Evolutionary conservation across 2,113 vertebrate species (phyloP).

Genomic region (Aix galericulata): DNA sequence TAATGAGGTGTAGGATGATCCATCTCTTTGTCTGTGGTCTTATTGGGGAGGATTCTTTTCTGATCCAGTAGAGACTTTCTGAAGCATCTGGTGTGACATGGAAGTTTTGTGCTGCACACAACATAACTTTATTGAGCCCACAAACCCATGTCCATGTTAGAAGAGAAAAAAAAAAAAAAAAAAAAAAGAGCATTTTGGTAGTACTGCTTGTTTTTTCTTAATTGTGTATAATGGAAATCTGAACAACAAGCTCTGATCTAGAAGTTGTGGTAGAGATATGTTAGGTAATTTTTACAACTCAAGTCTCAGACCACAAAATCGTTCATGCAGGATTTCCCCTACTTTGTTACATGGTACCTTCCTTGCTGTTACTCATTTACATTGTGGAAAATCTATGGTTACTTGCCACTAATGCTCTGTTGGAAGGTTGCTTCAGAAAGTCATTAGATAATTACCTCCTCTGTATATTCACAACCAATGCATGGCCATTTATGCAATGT

Average conservation of each 20-base stretch:
- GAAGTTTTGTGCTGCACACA: not conserved
- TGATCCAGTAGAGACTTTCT: not conserved
- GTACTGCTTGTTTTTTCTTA: not conserved
- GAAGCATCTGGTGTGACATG: not conserved
- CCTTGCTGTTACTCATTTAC: not conserved
- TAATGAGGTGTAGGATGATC: not conserved
- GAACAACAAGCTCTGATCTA: not conserved
- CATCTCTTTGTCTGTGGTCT: not conserved
- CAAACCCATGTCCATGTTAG: not conserved
- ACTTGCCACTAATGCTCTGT: not conserved
- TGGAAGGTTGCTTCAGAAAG: not conserved
- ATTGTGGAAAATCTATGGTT: not conserved
- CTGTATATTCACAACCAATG: not conserved
- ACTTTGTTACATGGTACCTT: not conserved
- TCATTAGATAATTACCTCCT: not conserved
- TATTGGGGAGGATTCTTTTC: not conserved
- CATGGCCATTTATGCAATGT: not conserved
- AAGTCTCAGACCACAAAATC: not conserved
- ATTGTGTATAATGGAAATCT: accelerated
- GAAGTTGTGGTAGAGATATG: not conserved
- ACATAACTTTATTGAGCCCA: accelerated
- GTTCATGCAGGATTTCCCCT: not conserved
- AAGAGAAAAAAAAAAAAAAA: not conserved
- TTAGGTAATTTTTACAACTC: not conserved
- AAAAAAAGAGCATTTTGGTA: not conserved